phyloP scores from a whole-genome alignment of 2,888 invertebrate species.

The Tanytarsus gracilentus region DNA sequence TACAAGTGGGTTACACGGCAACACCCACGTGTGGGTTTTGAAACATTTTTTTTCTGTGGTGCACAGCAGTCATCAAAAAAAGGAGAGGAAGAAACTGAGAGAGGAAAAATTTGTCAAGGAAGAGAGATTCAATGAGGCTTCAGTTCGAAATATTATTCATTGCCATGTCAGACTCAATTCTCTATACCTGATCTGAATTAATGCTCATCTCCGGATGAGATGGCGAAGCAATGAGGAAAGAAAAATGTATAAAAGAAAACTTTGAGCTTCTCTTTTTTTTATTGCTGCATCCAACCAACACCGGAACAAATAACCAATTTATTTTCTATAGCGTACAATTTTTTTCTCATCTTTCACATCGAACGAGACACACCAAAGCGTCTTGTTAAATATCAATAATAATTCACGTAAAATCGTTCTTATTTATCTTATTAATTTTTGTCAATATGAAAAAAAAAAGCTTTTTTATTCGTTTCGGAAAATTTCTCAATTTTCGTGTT shows the following conservation, averaged over 20 bases:
- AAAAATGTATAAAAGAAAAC: not conserved
- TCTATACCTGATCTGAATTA: conserved; percentile 27
- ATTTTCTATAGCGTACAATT: not conserved
- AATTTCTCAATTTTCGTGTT: no score
- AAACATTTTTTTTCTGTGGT: no score
- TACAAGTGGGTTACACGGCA: no score
- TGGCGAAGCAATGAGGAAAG: not conserved
- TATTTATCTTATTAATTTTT: no score
- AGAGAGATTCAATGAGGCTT: conserved; percentile 25
- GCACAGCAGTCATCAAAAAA: not conserved
- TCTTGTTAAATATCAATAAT: no score
- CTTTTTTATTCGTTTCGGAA: no score
- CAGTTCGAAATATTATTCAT: conserved; percentile 24
- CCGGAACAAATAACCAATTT: conserved; percentile 25
- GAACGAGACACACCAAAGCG: no score
- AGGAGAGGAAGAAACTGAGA: conserved; percentile 2
- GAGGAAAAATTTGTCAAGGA: not conserved
- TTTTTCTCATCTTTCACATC: not conserved
- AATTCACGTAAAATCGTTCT: no score
- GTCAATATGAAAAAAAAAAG: no score
- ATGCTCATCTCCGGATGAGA: conserved; percentile 10
- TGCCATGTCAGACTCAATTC: conserved; percentile 26
- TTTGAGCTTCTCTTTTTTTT: conserved; percentile 7
- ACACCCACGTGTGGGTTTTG: no score
- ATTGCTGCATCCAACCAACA: conserved; percentile 20